These are phyloP conservation scores for Sinocyclocheilus anophthalmus DNA, from an alignment of 2,113 vertebrate species.

Conservation along the genomic window DNA sequence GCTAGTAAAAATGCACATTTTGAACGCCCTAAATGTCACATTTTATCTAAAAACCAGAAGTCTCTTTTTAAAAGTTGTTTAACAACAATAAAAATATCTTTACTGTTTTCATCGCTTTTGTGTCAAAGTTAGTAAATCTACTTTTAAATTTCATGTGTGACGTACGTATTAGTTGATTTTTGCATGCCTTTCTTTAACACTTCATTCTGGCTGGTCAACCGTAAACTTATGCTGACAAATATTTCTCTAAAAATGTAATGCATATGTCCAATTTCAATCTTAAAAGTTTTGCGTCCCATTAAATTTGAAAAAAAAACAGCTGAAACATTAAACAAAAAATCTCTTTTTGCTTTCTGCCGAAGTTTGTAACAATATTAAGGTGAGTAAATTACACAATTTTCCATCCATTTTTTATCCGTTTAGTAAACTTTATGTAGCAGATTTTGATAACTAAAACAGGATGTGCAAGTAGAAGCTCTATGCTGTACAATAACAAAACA, in stretches of 20 bases:
- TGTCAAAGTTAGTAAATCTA: background rate
- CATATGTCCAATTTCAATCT: background rate
- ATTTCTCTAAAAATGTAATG: background rate
- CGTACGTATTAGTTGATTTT: background rate
- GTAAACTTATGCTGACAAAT: background rate
- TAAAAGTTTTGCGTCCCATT: background rate
- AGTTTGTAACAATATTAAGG: background rate
- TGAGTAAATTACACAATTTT: background rate
- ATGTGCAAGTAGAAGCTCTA: background rate
- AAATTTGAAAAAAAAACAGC: background rate
- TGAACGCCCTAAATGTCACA: conserved; percentile 10
- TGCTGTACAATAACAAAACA: background rate
- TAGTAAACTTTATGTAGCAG: background rate
- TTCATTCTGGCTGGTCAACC: background rate
- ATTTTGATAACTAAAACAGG: background rate
- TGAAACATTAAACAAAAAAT: background rate
- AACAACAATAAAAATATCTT: conserved; percentile 20
- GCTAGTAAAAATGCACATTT: conserved; percentile 44
- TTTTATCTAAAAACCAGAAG: conserved; percentile 49
- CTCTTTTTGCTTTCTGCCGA: background rate
- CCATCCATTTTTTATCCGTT: too few relatives aligned
- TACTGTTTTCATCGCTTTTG: background rate
- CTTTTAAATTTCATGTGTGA: background rate
- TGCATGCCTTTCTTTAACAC: background rate
- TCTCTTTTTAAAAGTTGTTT: conserved; percentile 6